Percentiles rank a stretch among this genome's conserved stretches.
Conservation (phyloP, 2,797 vertebrate genomes). For the Pachyuromys duprasi region DNA sequence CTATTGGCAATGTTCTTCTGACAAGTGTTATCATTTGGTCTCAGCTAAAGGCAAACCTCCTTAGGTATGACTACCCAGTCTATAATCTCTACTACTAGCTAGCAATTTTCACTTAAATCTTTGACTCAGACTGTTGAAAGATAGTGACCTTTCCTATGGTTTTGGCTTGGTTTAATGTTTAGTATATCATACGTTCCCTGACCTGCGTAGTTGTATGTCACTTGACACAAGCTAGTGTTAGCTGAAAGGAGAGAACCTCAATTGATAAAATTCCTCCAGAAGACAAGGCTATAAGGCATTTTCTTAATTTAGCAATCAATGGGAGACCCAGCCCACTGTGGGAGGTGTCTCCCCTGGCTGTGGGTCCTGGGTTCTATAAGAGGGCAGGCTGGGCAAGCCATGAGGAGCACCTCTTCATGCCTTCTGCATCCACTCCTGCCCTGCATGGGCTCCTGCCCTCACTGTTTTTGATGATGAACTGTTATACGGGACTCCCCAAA, state of each 20-base stretch:
- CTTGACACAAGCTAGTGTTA: not conserved
- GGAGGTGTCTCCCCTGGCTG: not conserved
- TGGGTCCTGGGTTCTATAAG: not conserved
- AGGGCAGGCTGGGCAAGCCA: not conserved
- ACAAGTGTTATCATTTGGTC: not conserved
- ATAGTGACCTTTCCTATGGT: not conserved
- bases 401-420: not conserved
- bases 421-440: not conserved
- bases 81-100: not conserved
- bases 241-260: not conserved
- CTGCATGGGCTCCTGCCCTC: not conserved
- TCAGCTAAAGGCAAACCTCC: constrained; percentile 9
- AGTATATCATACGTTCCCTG: not conserved
- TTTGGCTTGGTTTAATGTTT: not conserved
- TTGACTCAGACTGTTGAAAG: not conserved
- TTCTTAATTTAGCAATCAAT: not conserved
- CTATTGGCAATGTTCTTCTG: not conserved
- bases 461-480: not conserved
- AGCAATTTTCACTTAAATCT: not conserved
- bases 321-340: not conserved
- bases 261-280: not conserved
- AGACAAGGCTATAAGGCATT: not conserved
- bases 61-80: not conserved
- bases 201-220: not conserved
- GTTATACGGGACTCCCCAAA: not conserved